Base-by-base conservation (phyloP, 2,113 vertebrate genomes). In the Austrofundulus limnaeus region DNA sequence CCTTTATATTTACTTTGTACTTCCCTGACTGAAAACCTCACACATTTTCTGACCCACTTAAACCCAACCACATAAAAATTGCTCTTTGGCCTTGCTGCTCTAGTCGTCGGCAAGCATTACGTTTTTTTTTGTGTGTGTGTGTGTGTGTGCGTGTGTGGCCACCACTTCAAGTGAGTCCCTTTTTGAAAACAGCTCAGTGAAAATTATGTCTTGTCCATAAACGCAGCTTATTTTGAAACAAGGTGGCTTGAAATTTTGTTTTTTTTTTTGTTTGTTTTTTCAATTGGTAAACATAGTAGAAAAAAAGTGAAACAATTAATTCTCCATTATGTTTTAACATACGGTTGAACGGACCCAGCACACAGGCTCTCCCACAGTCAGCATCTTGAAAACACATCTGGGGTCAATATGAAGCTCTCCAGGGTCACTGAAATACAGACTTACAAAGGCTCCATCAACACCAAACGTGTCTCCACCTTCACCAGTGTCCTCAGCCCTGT, bases 11-110 rank as follows among this genome's bases (percentile, higher is more conserved):
- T 67, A 51, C 72, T 56, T 37, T 73, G 64, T 47, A 45, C 55
- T 61, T 75, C 59, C 53, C 37, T 45, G 24, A 76, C 58, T 77
- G 39, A 34, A 64, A 72, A 55, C 52, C 50, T 69, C 23, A 25
- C 66, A 38, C 23, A 1, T 59, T 85, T 79, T 61, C 61, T 77
- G 74, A 75, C 73, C 79, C 75, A 80, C 61, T 85, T 76, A 58
- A 67, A 71, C 57, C 41, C 67, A 46, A 75, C 52, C 66, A 64
- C 43, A 50, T 20, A 51, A 61, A 62, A 66, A 66, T 31, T 57
- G n/a, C 20, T 46, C 51, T 69, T 42, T 46, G 37, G 46, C 61
- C 50, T 53, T 47, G 23, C 19, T 77, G 59, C 28, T 48, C 17
- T 31, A 50, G 51, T 54, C 1, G 7, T 31, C 58, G 60, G 60